These are phyloP conservation scores for Aleadryas rufinucha DNA, from an alignment of 2,113 vertebrate genomes.

Conservation along the genomic window DNA sequence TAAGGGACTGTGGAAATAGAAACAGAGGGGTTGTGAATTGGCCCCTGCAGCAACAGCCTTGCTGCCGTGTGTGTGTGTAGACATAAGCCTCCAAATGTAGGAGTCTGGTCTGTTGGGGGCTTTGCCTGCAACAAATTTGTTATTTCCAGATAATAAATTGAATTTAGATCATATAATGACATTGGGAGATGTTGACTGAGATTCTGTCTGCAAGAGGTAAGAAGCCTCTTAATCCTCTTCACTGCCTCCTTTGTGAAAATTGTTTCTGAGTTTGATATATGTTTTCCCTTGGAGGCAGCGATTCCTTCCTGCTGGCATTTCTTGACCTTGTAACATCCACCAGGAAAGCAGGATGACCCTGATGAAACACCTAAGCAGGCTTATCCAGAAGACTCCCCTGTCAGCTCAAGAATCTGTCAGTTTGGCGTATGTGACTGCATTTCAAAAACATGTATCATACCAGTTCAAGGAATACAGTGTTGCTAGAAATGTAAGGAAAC, in stretches of 20 bases:
- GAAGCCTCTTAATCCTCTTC: slow-evolving; percentile 14
- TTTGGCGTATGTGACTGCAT: neutral
- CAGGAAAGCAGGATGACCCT: neutral
- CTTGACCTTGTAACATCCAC: neutral
- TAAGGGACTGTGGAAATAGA: neutral
- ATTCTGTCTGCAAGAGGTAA: neutral
- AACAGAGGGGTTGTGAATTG: neutral
- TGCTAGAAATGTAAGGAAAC: neutral
- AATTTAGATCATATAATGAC: neutral
- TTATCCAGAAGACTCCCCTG: neutral
- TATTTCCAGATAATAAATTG: neutral
- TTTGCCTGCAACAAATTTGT: neutral
- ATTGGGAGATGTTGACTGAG: neutral
- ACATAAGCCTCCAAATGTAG: neutral
- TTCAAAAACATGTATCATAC: neutral
- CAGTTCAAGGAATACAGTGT: neutral
- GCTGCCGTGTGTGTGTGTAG: neutral
- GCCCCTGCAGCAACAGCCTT: neutral
- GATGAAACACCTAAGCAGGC: neutral
- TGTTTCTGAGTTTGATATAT: neutral
- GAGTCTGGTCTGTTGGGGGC: neutral
- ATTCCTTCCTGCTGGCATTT: neutral
- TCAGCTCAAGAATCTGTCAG: neutral
- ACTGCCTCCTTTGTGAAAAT: neutral
- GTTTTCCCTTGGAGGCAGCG: neutral